Percentiles rank a stretch among this genome's conserved stretches.
Evolutionary conservation across 2,888 invertebrate species (phyloP).

Genomic region (Melanophora roralis): DNA sequence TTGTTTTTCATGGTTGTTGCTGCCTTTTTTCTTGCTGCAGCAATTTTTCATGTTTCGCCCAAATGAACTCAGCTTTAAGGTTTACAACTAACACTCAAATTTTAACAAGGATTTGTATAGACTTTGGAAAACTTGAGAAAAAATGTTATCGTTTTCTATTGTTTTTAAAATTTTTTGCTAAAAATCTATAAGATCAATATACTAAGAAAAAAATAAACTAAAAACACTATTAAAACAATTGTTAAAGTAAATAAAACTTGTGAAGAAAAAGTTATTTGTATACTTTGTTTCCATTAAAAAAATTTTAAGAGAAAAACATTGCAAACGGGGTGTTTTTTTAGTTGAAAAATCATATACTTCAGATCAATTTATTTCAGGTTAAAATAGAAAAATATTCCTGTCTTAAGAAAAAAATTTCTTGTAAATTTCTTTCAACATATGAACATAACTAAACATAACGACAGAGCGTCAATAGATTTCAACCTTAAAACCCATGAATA

Average conservation of each 20-base stretch:
- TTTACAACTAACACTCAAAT: conserved; percentile 60
- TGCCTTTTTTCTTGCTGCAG: too few species aligned
- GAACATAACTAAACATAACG: too few species aligned
- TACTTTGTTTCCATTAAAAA: conserved; percentile 48
- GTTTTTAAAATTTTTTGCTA: conserved; percentile 10
- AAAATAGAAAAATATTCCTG: too few species aligned
- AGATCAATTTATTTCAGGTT: too few species aligned
- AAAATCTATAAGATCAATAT: conserved; percentile 30
- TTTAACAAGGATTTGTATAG: conserved; percentile 48
- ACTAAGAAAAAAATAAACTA: conserved; percentile 22
- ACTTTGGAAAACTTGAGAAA: conserved; percentile 10
- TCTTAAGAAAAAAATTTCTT: too few species aligned
- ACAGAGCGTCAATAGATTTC: too few species aligned
- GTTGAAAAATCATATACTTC: too few species aligned
- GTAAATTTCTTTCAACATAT: too few species aligned
- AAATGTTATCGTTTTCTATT: conserved; percentile 34
- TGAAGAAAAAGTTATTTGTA: conserved; percentile 45
- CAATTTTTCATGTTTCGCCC: conserved; percentile 30
- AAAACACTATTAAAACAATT: conserved; percentile 50
- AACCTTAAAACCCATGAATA: too few species aligned
- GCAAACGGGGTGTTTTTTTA: neutral
- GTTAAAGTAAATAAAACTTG: conserved; percentile 19
- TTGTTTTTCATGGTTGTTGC: neutral
- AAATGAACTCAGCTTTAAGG: conserved; percentile 50
- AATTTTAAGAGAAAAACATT: conserved; percentile 9